A percentile compares a stretch with the other conserved stretches of the same genome.
Conservation (phyloP, 2,888 invertebrate species). For the Drosophila nigritarsus region DNA sequence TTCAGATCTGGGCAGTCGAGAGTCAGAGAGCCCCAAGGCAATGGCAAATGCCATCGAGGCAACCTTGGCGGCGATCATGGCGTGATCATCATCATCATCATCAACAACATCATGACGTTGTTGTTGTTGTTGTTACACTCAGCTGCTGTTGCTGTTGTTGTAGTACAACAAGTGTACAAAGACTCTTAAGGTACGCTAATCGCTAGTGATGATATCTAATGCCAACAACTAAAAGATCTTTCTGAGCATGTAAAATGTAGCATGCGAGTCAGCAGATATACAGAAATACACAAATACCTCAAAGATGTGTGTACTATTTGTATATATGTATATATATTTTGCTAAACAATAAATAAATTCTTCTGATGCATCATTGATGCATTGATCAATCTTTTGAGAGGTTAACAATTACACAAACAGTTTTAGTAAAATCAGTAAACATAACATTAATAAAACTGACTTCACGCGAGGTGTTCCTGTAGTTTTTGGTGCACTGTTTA, state of each 20-base stretch:
- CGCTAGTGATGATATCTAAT: constrained; percentile 6
- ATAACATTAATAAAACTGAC: background rate
- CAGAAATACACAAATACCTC: background rate
- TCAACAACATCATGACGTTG: constrained; percentile 2
- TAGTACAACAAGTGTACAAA: constrained; percentile 28
- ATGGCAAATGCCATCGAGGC: constrained; percentile 67
- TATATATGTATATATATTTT: background rate
- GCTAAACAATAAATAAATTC: background rate
- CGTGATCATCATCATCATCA: constrained; percentile 30
- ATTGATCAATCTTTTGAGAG: background rate
- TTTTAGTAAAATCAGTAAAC: background rate
- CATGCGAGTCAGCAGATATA: too few species aligned
- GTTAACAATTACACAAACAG: background rate
- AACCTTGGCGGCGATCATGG: constrained; percentile 70
- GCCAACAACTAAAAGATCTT: constrained; percentile 5
- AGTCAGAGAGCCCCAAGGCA: constrained; percentile 41
- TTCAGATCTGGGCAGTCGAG: constrained; percentile 53
- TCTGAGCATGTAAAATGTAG: background rate
- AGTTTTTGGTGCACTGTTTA: too few species aligned
- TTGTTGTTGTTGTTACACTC: constrained; percentile 2
- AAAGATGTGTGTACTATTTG: background rate
- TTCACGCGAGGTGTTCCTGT: background rate
- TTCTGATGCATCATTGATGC: background rate
- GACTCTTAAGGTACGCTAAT: constrained; percentile 16
- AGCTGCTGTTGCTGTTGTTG: constrained; percentile 6